Base-by-base conservation (phyloP, 2,113 vertebrate species). In the Dasypus novemcinctus region DNA sequence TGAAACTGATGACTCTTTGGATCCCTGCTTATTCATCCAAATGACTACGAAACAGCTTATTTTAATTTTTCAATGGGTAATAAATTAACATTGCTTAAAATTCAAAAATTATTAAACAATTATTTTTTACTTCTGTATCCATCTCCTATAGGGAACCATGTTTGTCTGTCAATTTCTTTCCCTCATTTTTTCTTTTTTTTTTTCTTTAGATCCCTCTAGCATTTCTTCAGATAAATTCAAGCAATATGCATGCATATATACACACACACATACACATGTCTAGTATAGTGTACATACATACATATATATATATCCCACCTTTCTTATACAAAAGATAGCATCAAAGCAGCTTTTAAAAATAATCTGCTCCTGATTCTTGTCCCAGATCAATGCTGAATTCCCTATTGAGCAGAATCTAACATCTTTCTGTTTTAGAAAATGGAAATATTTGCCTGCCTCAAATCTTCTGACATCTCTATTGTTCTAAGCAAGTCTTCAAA, bases 11-110 rank as follows among this genome's bases (percentile, higher is more conserved):
- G 38, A 14, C 31, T 84, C 29, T 87, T 69, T 87, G 49, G 76
- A 81, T 33, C 59, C 20, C 43, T 92, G 75, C 61, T 88, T 88
- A 75, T n/a, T 96, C 46, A 93, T 54, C 38, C 57, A 93, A 83
- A 27, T 68, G 57, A 93, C 80, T 54, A 84, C 2, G 80, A 91
- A 84, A 69, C n/a, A 49, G 57, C 49, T 91, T 41, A 82, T 75
- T 84, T 90, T 54, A 71, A 18, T 36, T 36, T 36, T 69, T 74
- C 72, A 66, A 13, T 49, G 23, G 38, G 59, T 66, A 63, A 63
- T 74, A 81, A n/a, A 69, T 74, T 91, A 85, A 85, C 27, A 64
- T 27, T 74, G 69, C 69, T 84, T 38, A 76, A 91, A 93, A 6
- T 72, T 20, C 3, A 64, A 83, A 95, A 43, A 76, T 61, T 21